phyloP scores from a whole-genome alignment of 2,888 invertebrate genomes.

The Pammene aurita region DNA sequence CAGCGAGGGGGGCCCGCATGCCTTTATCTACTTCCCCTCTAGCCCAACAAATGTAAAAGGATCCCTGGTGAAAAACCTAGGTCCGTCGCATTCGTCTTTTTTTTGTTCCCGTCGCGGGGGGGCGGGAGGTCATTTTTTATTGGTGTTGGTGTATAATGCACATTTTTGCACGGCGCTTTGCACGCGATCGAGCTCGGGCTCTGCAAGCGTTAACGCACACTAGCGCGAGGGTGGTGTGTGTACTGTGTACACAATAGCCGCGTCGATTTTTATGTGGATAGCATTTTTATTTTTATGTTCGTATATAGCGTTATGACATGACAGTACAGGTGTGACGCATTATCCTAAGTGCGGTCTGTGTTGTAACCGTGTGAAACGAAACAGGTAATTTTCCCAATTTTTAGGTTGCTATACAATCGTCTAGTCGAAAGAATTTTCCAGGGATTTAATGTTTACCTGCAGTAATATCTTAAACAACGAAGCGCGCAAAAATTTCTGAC shows the following conservation, averaged over 20 bases:
- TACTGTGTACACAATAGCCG: slow-evolving; percentile 42
- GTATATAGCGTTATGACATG: slow-evolving; percentile 35
- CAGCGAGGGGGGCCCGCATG: slow-evolving; percentile 65
- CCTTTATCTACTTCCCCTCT: slow-evolving; percentile 65
- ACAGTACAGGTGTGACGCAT: slow-evolving; percentile 36
- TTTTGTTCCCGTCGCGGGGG: slow-evolving; percentile 55
- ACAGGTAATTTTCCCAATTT: no score
- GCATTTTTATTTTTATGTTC: slow-evolving; percentile 31
- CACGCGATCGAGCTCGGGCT: slow-evolving; percentile 69
- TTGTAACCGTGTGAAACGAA: background rate
- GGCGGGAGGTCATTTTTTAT: slow-evolving; percentile 61
- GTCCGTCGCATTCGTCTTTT: slow-evolving; percentile 60
- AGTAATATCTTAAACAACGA: no score
- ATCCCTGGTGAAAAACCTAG: slow-evolving; percentile 61
- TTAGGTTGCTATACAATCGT: no score
- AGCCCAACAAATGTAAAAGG: slow-evolving; percentile 60
- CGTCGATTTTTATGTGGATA: slow-evolving; percentile 41
- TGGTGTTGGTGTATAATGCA: slow-evolving; percentile 71
- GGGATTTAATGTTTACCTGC: no score
- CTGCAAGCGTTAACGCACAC: slow-evolving; percentile 64
- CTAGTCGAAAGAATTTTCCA: no score
- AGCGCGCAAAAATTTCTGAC: no score
- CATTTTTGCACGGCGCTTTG: slow-evolving; percentile 79
- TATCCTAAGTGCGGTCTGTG: slow-evolving; percentile 16
- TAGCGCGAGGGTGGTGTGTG: slow-evolving; percentile 46